Evolutionary conservation across 2,113 vertebrate genomes (phyloP).

Genomic region (Sarotherodon lohbergeri): DNA sequence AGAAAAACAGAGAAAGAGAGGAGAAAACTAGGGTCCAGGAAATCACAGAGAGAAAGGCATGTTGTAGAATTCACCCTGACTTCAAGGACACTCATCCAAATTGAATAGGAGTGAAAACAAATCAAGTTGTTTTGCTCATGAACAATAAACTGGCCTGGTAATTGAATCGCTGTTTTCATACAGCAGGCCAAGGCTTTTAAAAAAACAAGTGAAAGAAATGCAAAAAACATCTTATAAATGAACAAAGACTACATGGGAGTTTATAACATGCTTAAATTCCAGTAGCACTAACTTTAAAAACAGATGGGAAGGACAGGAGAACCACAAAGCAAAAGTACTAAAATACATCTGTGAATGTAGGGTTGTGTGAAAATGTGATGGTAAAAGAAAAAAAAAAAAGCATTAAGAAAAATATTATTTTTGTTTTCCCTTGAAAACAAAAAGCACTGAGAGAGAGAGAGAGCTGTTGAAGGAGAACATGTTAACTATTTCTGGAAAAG

Average conservation of each 20-base stretch:
- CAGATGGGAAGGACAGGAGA: neutral
- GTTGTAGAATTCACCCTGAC: neutral
- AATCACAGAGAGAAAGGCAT: neutral
- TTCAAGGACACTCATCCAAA: neutral
- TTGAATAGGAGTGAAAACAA: neutral
- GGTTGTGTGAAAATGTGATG: neutral
- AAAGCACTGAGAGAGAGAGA: neutral
- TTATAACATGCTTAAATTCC: neutral
- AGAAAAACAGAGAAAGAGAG: neutral
- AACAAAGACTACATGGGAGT: neutral
- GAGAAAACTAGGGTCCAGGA: neutral
- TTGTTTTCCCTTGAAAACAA: rapidly evolving
- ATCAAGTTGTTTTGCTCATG: neutral
- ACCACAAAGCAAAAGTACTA: neutral
- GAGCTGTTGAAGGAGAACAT: neutral
- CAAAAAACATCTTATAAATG: neutral
- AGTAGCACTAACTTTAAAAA: neutral
- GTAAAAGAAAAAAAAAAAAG: neutral
- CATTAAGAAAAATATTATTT: neutral
- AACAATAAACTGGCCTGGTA: neutral
- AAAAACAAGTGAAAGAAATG: neutral
- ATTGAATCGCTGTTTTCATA: neutral
- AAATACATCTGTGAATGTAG: neutral
- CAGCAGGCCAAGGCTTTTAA: neutral
- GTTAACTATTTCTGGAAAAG: neutral